Evolutionary conservation across 2,113 vertebrate species (phyloP).

Genomic region (Capreolus pygargus): DNA sequence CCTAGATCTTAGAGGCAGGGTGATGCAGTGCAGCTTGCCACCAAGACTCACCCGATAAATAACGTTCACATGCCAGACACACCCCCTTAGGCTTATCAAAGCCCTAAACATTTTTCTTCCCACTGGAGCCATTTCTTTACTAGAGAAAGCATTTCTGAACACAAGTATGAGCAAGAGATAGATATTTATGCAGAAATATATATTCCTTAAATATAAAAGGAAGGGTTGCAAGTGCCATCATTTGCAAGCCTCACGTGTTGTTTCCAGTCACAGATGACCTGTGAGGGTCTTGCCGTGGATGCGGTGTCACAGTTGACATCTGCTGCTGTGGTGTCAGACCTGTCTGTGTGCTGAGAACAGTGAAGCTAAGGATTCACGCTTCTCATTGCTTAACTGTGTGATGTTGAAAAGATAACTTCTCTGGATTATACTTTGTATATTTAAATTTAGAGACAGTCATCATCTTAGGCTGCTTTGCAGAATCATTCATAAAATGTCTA

Average conservation of each 20-base stretch:
- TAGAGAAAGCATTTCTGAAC: not conserved
- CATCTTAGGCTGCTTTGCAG: not conserved
- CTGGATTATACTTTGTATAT: not conserved
- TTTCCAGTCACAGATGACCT: not conserved
- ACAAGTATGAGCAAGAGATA: not conserved
- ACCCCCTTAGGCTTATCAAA: not conserved
- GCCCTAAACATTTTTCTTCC: not conserved
- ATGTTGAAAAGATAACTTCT: not conserved
- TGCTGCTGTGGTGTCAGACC: not conserved
- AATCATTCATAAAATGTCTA: conserved; percentile 16
- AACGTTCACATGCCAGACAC: not conserved
- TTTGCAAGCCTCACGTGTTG: not conserved
- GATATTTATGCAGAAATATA: not conserved
- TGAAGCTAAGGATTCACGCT: not conserved
- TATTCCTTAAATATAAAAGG: not conserved
- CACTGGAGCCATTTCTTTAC: not conserved
- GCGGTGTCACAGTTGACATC: not conserved
- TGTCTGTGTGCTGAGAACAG: not conserved
- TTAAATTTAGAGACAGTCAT: not conserved
- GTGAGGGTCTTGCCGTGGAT: not conserved
- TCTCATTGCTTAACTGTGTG: not conserved
- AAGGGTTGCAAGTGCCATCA: not conserved
- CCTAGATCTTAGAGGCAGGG: not conserved
- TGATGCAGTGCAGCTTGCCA: not conserved
- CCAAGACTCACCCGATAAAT: not conserved